phyloP scores from a whole-genome alignment of 2,888 invertebrate genomes.

The Drosophila flavopinicola region DNA sequence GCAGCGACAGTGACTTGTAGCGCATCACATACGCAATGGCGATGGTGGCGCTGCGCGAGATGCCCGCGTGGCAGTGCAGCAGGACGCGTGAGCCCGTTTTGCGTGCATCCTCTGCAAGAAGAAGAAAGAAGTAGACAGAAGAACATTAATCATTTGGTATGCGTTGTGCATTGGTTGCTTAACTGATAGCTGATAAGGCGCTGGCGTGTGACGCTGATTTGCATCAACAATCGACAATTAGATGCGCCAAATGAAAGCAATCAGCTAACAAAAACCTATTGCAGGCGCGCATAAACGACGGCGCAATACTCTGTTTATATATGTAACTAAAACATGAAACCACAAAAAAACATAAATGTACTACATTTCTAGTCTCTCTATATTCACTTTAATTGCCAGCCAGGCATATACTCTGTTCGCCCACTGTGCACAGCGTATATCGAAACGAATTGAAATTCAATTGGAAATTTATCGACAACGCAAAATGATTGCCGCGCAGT shows the following conservation, averaged over 20 bases:
- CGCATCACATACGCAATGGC: constrained; percentile 98
- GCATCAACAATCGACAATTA: constrained; percentile 53
- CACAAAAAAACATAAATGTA: too few species aligned
- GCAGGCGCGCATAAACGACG: neutral
- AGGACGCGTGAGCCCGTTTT: constrained; percentile 87
- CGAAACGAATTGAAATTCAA: constrained; percentile 35
- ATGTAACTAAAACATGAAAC: too few species aligned
- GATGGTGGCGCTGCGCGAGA: constrained; percentile 96
- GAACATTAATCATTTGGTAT: constrained; percentile 21
- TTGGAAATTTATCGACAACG: constrained; percentile 54
- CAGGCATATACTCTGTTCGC: neutral
- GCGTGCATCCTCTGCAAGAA: constrained; percentile 85
- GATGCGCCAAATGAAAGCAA: constrained; percentile 25
- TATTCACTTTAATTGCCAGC: neutral
- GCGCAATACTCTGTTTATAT: neutral
- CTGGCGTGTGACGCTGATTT: constrained; percentile 23
- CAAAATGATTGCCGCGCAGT: constrained; percentile 49
- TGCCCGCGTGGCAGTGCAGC: constrained; percentile 97
- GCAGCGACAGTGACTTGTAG: constrained; percentile 91
- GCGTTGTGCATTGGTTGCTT: constrained; percentile 26
- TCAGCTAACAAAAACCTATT: constrained; percentile 6
- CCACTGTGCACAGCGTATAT: neutral
- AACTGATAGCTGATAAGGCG: constrained; percentile 44
- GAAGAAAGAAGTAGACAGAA: too few species aligned
- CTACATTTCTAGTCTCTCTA: too few species aligned